These are phyloP conservation scores for Papilio machaon DNA, from an alignment of 1,140 invertebrate species.

Conservation along the genomic window DNA sequence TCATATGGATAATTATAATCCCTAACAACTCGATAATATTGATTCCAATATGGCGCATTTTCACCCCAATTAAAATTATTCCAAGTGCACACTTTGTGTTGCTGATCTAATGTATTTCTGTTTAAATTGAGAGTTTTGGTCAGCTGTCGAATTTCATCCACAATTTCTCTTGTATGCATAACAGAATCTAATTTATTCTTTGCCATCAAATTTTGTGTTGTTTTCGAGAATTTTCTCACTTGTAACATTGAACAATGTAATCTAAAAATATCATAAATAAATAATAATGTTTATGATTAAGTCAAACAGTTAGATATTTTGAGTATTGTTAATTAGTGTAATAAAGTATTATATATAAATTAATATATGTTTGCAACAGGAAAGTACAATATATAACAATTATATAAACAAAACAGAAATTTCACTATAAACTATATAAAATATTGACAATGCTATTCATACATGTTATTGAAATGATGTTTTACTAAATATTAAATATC, in stretches of 20 bases:
- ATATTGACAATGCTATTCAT: not conserved
- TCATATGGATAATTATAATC: conserved; percentile 75
- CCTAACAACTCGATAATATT: conserved; percentile 72
- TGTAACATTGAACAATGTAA: conserved; percentile 69
- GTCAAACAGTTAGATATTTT: not conserved
- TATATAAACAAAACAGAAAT: too few species aligned
- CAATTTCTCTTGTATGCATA: conserved; percentile 60
- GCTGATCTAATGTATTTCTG: conserved; percentile 43
- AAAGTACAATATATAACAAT: too few species aligned
- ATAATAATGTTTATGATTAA: not conserved
- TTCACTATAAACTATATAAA: conserved; percentile 5
- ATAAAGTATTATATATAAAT: not conserved
- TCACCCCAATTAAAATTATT: conserved; percentile 75
- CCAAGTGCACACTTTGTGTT: conserved; percentile 52
- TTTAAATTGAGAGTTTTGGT: conserved; percentile 68
- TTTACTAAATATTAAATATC: not conserved
- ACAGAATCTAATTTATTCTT: conserved; percentile 65
- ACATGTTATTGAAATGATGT: not conserved
- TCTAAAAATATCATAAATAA: conserved; percentile 49
- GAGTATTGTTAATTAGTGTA: not conserved
- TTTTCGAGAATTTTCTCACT: conserved; percentile 72
- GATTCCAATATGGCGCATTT: conserved; percentile 76
- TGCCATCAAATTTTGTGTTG: conserved; percentile 66
- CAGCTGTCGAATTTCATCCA: conserved; percentile 66
- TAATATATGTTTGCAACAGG: too few species aligned